A percentile compares a stretch with the other conserved stretches of the same genome.
Evolutionary conservation across 1,140 invertebrate species (phyloP).

Genomic region (Papilio polyxenes): DNA sequence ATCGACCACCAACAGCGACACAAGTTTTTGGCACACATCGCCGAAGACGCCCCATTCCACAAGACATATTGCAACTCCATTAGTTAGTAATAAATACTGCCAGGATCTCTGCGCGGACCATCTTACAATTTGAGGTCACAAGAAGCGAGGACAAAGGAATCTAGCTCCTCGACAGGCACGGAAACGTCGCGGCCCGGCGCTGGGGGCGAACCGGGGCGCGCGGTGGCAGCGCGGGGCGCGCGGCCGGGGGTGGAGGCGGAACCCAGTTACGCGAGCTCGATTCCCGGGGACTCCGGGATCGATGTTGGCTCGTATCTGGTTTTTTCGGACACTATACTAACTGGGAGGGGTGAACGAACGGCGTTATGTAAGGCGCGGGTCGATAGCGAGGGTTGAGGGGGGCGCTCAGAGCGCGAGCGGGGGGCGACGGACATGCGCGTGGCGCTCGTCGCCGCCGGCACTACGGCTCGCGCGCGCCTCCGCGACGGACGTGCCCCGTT

Average conservation of each 20-base stretch:
- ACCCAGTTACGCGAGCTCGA: constrained; percentile 58
- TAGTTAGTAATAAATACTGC: constrained; percentile 31
- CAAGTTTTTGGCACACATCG: constrained; percentile 9
- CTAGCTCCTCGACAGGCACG: constrained; percentile 11
- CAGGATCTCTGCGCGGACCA: constrained; percentile 10
- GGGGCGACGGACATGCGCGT: constrained; percentile 57
- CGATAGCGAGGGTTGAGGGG: constrained; percentile 53
- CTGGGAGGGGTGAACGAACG: constrained; percentile 77
- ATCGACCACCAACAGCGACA: not conserved
- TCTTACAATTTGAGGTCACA: constrained; percentile 32
- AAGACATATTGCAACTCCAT: constrained; percentile 11
- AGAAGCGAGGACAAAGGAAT: constrained; percentile 33
- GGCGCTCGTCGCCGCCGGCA: constrained; percentile 54
- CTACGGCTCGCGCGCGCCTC: constrained; percentile 70
- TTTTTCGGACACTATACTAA: constrained; percentile 80
- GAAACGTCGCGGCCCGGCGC: not conserved
- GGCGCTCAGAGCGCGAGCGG: too few relatives aligned
- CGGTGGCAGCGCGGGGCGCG: not conserved
- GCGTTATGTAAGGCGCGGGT: constrained; percentile 74
- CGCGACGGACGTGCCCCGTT: constrained; percentile 67
- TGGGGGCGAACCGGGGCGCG: not conserved
- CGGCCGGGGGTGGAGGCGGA: constrained; percentile 41
- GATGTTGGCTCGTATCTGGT: constrained; percentile 75
- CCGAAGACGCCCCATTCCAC: not conserved
- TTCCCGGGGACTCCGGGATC: constrained; percentile 64